These are phyloP conservation scores for Lontra canadensis DNA, from an alignment of 2,113 vertebrate genomes.

Conservation along the genomic window DNA sequence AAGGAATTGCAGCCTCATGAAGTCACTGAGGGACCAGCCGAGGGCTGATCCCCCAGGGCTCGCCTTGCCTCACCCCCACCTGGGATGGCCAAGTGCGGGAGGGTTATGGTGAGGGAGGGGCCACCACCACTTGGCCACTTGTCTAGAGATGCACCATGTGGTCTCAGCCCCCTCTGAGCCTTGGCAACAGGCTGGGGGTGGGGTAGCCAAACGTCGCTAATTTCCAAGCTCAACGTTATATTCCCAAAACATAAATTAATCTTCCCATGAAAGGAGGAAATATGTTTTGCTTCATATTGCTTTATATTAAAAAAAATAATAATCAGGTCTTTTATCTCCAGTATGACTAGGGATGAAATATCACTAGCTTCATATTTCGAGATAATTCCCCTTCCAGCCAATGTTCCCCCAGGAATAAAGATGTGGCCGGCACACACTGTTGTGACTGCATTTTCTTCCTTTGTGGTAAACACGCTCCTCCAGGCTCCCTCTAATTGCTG, in stretches of 20 bases:
- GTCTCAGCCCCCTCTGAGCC: background rate
- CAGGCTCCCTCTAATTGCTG: accelerated
- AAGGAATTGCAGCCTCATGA: accelerated
- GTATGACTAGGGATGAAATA: background rate
- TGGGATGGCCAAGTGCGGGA: accelerated
- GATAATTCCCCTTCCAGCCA: background rate
- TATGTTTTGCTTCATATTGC: background rate
- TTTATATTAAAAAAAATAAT: background rate
- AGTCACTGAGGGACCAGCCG: background rate
- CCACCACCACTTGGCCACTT: background rate
- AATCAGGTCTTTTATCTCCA: background rate
- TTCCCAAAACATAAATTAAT: background rate
- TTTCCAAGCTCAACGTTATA: background rate
- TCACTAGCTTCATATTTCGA: background rate
- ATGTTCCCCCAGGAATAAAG: background rate
- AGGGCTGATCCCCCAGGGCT: background rate
- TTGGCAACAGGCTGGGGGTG: accelerated
- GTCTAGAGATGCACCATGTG: background rate
- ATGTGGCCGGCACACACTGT: accelerated
- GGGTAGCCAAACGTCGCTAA: accelerated
- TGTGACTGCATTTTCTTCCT: background rate
- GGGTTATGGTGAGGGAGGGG: accelerated
- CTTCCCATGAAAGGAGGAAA: background rate
- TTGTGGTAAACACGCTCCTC: background rate
- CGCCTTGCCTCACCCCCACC: background rate